Conservation (phyloP, 2,888 invertebrate species). For the Ophioninae sp. region DNA sequence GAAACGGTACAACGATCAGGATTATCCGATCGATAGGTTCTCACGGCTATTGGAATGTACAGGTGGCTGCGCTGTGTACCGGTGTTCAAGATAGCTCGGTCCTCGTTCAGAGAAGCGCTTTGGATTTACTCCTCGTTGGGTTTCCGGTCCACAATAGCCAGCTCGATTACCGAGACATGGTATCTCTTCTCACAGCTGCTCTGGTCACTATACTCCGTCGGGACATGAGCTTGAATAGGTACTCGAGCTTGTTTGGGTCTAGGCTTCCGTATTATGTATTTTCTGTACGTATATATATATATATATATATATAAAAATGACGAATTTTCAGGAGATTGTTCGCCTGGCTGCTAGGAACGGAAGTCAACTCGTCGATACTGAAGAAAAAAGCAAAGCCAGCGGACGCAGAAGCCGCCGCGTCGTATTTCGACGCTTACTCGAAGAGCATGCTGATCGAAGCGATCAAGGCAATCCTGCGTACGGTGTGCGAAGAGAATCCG, state of each 20-base stretch:
- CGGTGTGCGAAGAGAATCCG: slow-evolving; percentile 83
- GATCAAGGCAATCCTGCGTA: slow-evolving; percentile 84
- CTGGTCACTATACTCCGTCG: slow-evolving; percentile 89
- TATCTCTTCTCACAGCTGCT: slow-evolving; percentile 87
- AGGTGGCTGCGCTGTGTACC: slow-evolving; percentile 90
- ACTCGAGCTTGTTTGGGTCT: slow-evolving; percentile 60
- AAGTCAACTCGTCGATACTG: slow-evolving; percentile 82
- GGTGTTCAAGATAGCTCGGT: slow-evolving; percentile 91
- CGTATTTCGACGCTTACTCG: slow-evolving; percentile 87
- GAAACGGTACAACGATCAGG: neutral
- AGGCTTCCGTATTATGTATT: no score
- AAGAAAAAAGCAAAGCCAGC: slow-evolving; percentile 73
- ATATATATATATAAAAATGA: neutral
- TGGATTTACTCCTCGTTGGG: slow-evolving; percentile 91
- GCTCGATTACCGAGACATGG: slow-evolving; percentile 86
- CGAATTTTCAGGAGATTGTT: slow-evolving; percentile 85
- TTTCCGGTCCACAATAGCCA: slow-evolving; percentile 93
- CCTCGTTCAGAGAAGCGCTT: slow-evolving; percentile 91
- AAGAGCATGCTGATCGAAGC: slow-evolving; percentile 86
- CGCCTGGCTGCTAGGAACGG: slow-evolving; percentile 91
- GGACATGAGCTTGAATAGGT: slow-evolving; percentile 94
- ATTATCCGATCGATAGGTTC: neutral
- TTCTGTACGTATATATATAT: no score
- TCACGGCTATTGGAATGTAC: slow-evolving; percentile 53
- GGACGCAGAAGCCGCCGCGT: slow-evolving; percentile 77